Percentiles rank a stretch among this genome's conserved stretches.
phyloP scores from a whole-genome alignment of 2,113 vertebrate species.

The Delphinapterus leucas region DNA sequence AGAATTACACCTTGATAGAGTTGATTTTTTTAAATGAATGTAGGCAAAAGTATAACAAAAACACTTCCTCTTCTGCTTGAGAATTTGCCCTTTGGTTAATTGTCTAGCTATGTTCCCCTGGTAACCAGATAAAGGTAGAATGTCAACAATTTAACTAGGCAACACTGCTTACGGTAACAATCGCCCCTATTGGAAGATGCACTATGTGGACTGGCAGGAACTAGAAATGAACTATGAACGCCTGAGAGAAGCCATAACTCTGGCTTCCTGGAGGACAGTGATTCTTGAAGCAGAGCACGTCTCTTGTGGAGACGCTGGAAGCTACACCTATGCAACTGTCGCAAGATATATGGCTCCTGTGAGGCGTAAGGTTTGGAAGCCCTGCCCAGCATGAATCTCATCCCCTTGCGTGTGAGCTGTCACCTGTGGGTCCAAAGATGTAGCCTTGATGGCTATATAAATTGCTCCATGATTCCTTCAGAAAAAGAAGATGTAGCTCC shows the following conservation, averaged over 20 bases:
- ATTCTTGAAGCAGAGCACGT: not conserved
- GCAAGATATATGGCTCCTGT: not conserved
- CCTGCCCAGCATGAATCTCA: not conserved
- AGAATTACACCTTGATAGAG: not conserved
- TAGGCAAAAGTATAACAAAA: not conserved
- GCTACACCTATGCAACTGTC: not conserved
- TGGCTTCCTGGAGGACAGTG: not conserved
- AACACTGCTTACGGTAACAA: not conserved
- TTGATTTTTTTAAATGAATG: not conserved
- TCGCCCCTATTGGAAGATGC: not conserved
- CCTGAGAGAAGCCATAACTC: not conserved
- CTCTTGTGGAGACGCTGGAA: not conserved
- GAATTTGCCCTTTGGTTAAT: not conserved
- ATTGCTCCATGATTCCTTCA: not conserved
- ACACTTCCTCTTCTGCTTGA: not conserved
- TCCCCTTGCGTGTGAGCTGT: not conserved
- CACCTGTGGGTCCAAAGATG: not conserved
- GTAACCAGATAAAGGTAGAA: not conserved
- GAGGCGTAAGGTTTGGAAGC: not conserved
- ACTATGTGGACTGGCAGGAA: not conserved
- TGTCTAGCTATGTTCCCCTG: no score
- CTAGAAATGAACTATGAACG: not conserved
- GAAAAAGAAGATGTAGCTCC: not conserved
- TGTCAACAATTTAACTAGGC: no score
- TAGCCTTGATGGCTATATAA: not conserved